Conservation (phyloP, 2,797 vertebrate species). For the Prionace glauca region DNA sequence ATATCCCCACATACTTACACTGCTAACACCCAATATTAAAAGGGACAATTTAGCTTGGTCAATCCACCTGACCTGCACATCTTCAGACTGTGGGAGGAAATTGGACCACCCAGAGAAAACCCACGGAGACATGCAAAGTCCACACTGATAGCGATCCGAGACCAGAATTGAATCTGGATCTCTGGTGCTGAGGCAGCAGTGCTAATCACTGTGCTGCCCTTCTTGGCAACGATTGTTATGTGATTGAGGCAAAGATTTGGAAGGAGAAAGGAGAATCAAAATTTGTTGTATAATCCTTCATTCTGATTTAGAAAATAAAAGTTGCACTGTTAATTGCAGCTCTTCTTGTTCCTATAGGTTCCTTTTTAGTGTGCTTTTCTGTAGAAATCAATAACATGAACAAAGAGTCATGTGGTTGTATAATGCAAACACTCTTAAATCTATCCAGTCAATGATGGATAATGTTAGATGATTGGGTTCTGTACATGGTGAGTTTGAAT, state of each 20-base stretch:
- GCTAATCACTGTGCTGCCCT: neutral
- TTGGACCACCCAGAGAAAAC: no score
- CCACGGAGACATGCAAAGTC: no score
- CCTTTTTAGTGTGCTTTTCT: neutral
- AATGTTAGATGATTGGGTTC: slow-evolving; percentile 9
- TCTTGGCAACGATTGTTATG: neutral
- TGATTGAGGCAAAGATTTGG: neutral
- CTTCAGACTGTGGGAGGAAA: no score
- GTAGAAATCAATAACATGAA: neutral
- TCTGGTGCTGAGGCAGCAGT: no score
- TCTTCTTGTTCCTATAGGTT: neutral
- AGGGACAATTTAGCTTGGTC: no score
- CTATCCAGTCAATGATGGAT: neutral
- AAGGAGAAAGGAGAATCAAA: neutral
- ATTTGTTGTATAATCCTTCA: neutral
- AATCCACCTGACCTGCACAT: no score
- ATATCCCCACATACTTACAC: no score
- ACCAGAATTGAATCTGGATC: no score
- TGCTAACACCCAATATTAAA: no score
- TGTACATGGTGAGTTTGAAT: neutral
- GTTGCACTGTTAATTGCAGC: neutral
- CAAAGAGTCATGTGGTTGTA: neutral
- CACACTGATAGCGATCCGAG: no score
- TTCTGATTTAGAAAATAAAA: neutral
- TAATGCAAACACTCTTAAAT: neutral